phyloP scores from a whole-genome alignment of 2,113 vertebrate genomes.

The Chinchilla lanigera region DNA sequence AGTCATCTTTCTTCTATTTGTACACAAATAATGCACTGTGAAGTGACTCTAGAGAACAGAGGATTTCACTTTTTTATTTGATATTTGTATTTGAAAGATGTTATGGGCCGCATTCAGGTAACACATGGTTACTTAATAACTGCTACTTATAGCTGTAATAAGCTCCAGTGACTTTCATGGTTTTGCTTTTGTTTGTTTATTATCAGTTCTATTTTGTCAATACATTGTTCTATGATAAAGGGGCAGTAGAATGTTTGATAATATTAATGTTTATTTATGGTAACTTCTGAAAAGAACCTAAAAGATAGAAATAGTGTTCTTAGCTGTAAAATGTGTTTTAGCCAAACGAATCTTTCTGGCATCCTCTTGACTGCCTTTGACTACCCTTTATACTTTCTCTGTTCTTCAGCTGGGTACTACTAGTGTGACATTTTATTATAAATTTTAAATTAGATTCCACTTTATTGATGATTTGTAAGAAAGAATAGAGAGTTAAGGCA shows the following conservation, averaged over 20 bases:
- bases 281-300: background rate
- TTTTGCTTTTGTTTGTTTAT: background rate
- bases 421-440: constrained; percentile 29
- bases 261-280: background rate
- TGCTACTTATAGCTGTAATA: background rate
- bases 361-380: background rate
- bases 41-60: background rate
- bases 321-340: constrained; percentile 1
- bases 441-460: constrained; percentile 31
- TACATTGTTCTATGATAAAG: background rate
- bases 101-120: background rate
- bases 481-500: background rate
- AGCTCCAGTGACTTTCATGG: background rate
- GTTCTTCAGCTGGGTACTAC: background rate
- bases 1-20: background rate
- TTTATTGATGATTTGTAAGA: background rate
- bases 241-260: background rate
- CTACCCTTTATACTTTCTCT: background rate
- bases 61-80: background rate
- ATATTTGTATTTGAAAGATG: background rate
- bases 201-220: background rate
- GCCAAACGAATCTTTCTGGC: background rate
- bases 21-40: background rate
- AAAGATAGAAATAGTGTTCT: background rate
- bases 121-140: background rate